phyloP scores from a whole-genome alignment of 2,888 invertebrate species.

The Adineta ricciae region DNA sequence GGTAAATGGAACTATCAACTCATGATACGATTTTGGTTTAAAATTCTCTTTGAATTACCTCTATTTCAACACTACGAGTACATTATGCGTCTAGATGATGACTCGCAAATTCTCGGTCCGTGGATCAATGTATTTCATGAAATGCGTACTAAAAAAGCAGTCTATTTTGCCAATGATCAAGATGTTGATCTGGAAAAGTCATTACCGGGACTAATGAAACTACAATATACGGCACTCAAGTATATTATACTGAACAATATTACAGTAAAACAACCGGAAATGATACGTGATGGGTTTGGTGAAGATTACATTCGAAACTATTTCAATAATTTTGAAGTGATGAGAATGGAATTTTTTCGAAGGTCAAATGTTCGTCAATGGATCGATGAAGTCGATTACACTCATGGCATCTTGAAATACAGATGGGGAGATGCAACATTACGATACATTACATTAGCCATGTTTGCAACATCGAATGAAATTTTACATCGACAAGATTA shows the following conservation, averaged over 20 bases:
- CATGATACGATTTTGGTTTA: background rate
- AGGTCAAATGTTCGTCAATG: background rate
- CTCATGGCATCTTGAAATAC: background rate
- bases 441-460: background rate
- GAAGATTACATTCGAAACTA: background rate
- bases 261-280: background rate
- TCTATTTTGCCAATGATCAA: background rate
- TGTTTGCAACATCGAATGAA: background rate
- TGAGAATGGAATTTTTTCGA: background rate
- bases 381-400: background rate
- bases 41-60: background rate
- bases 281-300: background rate
- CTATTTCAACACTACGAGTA: background rate
- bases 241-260: background rate
- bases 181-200: background rate
- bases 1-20: background rate
- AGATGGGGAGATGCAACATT: background rate
- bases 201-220: background rate
- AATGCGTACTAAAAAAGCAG: background rate
- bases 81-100: background rate
- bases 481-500: background rate
- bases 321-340: background rate
- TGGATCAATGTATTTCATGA: background rate
- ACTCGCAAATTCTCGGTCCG: background rate
- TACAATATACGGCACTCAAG: background rate